Percentiles rank a stretch among this genome's conserved stretches.
Conservation (phyloP, 2,113 vertebrate species). For the Oryzias javanicus region DNA sequence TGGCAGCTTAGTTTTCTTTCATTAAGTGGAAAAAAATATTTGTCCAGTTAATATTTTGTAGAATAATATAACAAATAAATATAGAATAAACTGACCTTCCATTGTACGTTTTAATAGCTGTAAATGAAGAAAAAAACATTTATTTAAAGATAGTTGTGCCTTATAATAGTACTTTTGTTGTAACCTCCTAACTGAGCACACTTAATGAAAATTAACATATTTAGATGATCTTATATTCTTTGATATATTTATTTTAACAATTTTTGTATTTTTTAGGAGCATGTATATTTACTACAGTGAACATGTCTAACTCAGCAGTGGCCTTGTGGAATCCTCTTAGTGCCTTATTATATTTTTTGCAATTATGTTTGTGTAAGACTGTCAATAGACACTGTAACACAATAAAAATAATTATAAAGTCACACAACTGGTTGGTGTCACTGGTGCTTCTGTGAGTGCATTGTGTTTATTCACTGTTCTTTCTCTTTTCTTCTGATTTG, state of each 20-base stretch:
- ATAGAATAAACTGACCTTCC: slow-evolving; percentile 7
- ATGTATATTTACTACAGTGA: slow-evolving; percentile 23
- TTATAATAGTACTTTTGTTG: slow-evolving; percentile 20
- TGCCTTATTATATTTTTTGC: slow-evolving; percentile 56
- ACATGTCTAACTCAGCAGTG: slow-evolving; percentile 8
- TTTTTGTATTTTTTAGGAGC: slow-evolving; percentile 1
- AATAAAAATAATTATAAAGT: slow-evolving; percentile 65
- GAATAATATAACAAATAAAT: slow-evolving; percentile 24
- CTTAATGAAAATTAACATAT: slow-evolving; percentile 37
- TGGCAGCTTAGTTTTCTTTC: no score
- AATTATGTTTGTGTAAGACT: slow-evolving; percentile 48
- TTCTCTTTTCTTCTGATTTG: slow-evolving; percentile 30
- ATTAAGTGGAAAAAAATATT: background rate
- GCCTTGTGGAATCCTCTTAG: slow-evolving; percentile 32
- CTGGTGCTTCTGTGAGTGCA: slow-evolving; percentile 36
- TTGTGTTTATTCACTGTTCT: slow-evolving; percentile 39
- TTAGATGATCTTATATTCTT: slow-evolving; percentile 20
- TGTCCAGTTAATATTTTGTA: slow-evolving; percentile 13
- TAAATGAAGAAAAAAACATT: slow-evolving; percentile 10
- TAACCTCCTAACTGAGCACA: slow-evolving; percentile 22
- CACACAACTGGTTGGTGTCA: slow-evolving; percentile 40
- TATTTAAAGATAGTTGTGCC: slow-evolving; percentile 8
- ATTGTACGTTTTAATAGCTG: slow-evolving; percentile 6
- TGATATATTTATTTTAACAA: background rate
- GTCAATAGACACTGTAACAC: slow-evolving; percentile 53